Conservation (phyloP, 2,888 invertebrate genomes). For the Quadroppia sp. region DNA sequence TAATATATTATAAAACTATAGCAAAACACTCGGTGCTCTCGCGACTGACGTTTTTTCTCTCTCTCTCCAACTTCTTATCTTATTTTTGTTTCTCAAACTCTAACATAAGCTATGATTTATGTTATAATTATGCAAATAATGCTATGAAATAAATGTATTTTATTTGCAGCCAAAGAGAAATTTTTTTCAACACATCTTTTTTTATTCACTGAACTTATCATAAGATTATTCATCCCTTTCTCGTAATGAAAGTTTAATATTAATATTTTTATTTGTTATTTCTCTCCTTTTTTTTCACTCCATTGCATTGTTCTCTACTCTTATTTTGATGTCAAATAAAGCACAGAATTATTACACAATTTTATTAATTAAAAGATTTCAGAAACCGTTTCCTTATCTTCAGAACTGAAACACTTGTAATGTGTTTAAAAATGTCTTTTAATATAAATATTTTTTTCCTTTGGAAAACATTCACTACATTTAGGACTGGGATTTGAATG, state of each 20-base stretch:
- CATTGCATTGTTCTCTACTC: neutral
- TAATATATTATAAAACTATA: neutral
- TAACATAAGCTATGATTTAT: constrained; percentile 20
- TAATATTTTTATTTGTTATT: neutral
- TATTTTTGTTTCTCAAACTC: neutral
- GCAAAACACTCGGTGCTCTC: neutral
- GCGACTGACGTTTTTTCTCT: neutral
- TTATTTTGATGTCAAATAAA: neutral
- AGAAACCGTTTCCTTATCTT: neutral
- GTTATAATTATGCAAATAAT: constrained; percentile 34
- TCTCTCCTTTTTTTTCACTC: neutral
- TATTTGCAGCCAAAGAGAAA: constrained; percentile 9
- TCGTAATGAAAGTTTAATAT: neutral
- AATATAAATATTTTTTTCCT: neutral
- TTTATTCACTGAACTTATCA: neutral
- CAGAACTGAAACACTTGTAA: neutral
- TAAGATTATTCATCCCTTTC: neutral
- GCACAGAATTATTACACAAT: constrained; percentile 1
- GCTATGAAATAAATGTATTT: constrained; percentile 15
- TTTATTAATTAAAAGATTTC: constrained; percentile 12
- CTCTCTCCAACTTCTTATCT: neutral
- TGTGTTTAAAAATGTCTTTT: neutral
- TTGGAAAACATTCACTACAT: neutral
- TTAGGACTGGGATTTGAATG: neutral
- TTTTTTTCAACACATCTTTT: constrained; percentile 30